Conservation (phyloP, 1,140 invertebrate genomes). For the Vanessa atalanta region DNA sequence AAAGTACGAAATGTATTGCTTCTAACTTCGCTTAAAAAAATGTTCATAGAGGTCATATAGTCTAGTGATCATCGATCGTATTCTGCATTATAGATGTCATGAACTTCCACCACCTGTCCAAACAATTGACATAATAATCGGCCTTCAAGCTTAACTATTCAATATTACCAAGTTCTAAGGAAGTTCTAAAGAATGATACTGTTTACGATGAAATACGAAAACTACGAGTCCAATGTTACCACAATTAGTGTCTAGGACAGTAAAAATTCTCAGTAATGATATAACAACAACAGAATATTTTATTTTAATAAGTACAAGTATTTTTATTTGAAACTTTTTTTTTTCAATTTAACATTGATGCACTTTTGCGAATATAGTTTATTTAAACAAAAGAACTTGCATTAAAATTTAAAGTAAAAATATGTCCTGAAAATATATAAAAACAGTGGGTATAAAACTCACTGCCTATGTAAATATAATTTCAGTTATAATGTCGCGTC, state of each 20-base stretch:
- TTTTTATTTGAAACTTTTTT: too few relatives aligned
- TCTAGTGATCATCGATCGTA: slow-evolving; percentile 4
- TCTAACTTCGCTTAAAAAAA: not conserved
- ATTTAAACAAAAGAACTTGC: not conserved
- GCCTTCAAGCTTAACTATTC: not conserved
- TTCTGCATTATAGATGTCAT: slow-evolving; percentile 6
- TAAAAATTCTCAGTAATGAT: too few relatives aligned
- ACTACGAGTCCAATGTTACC: not conserved
- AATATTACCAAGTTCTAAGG: not conserved
- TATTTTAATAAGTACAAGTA: too few relatives aligned
- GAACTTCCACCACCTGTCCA: slow-evolving; percentile 1
- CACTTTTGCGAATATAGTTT: too few relatives aligned
- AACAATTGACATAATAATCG: not conserved
- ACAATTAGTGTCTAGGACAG: too few relatives aligned
- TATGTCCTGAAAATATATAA: slow-evolving; percentile 53
- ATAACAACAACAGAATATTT: too few relatives aligned
- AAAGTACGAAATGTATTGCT: too few relatives aligned
- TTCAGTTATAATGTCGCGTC: slow-evolving; percentile 64
- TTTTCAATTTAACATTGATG: too few relatives aligned
- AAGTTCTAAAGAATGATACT: not conserved
- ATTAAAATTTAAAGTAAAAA: not conserved
- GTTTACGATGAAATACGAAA: slow-evolving; percentile 1
- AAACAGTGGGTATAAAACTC: slow-evolving; percentile 28
- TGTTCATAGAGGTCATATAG: not conserved
- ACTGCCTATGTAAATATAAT: slow-evolving; percentile 34